Base-by-base conservation (phyloP, 1,140 invertebrate genomes). In the Protaetia brevitarsis region DNA sequence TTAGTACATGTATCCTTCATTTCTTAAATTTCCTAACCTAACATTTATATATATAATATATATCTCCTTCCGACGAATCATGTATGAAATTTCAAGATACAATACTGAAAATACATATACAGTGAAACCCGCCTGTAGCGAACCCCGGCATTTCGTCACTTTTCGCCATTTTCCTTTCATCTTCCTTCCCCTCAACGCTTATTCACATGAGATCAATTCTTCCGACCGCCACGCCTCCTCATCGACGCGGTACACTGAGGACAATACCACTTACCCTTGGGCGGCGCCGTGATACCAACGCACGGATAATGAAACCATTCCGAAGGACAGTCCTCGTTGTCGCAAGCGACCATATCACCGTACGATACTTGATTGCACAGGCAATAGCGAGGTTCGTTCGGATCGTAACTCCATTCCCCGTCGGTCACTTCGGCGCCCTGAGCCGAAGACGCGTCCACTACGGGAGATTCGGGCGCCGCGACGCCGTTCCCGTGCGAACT, bases 221-320 rank as follows among this genome's bases (percentile, higher is more conserved):
- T 92, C 65, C 89, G 82, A 73, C 88, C 85, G 10, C 88, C 87
- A 65, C 93, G 84, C 71, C 93, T 84, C 71, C 94, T 92, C 92
- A 96, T 96, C 69, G 92, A 89, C 64, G 91, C 87, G 23, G 91
- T 89, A 82, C 97, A 99, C 72, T 95, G 92, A 0, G 95, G 95
- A 79, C 97, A 99, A 78, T 93, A 99, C 97, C 97, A 99, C 80
- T 97, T 98, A 31, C 96, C 96, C 82, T 97, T 97, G 0, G 96
- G 96, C 11, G 96, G 93, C 66, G 94, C 92, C 0, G 91, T 94
- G 66, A 99, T 94, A 57, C 93, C 94, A 45, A 99, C 96, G 80
- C 97, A 99, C 7, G 92, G 90, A 81, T 97, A 99, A 82, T 99
- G 97, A 82, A 98, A 99, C 97, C 97, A 99, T 80, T 98, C 96